These are phyloP conservation scores for Isurus oxyrinchus DNA, from an alignment of 2,113 vertebrate species.

Conservation along the genomic window DNA sequence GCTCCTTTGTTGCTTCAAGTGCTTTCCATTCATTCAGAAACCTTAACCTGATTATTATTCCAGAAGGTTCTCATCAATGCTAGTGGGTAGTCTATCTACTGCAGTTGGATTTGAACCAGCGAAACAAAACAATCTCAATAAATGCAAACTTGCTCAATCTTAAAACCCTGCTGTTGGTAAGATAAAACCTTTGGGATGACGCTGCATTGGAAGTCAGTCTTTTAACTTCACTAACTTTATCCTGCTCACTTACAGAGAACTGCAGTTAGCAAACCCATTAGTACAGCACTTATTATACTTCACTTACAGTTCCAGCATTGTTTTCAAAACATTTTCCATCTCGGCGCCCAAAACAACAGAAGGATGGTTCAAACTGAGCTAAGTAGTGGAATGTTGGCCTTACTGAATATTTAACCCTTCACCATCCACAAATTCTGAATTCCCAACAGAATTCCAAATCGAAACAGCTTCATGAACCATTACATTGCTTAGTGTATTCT, in stretches of 20 bases:
- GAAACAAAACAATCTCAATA: constrained; percentile 10
- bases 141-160: not conserved
- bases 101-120: not conserved
- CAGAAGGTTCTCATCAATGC: not conserved
- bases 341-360: not conserved
- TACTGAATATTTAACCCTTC: not conserved
- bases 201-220: not conserved
- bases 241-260: not conserved
- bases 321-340: not conserved
- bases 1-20: not conserved
- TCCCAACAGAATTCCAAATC: not conserved
- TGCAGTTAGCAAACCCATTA: not conserved
- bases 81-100: not conserved
- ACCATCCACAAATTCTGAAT: not conserved
- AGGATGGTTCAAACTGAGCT: not conserved
- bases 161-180: not conserved
- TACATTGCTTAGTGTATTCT: not conserved
- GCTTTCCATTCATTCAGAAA: constrained; percentile 21
- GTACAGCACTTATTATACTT: not conserved
- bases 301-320: not conserved
- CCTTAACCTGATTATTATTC: constrained; percentile 8
- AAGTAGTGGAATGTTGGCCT: not conserved
- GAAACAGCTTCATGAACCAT: not conserved
- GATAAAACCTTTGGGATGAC: not conserved
- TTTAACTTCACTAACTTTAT: not conserved